phyloP scores from a whole-genome alignment of 2,888 invertebrate genomes.

The Hydrotaea diabolus region DNA sequence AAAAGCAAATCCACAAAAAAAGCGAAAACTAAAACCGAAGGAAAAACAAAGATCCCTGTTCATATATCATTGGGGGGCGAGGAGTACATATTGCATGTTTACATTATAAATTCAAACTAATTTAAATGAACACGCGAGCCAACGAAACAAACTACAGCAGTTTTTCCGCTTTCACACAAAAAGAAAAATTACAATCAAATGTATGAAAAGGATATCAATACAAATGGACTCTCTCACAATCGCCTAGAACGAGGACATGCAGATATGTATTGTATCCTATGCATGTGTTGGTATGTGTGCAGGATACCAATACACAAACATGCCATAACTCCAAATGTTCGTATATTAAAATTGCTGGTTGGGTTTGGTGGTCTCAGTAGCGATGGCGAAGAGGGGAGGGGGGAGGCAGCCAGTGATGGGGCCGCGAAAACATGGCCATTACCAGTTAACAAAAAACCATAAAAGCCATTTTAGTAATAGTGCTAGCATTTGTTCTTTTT shows the following conservation, averaged over 20 bases:
- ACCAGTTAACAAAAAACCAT: conserved; percentile 60
- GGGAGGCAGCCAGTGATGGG: not conserved
- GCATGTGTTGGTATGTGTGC: too few species aligned
- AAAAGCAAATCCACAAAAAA: too few species aligned
- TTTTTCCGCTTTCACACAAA: conserved; percentile 6
- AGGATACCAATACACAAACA: not conserved
- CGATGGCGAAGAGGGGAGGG: too few species aligned
- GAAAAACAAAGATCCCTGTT: not conserved
- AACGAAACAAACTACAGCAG: conserved; percentile 38
- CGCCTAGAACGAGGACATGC: not conserved
- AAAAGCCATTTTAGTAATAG: conserved; percentile 55
- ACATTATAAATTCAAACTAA: conserved; percentile 65
- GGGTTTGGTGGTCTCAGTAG: not conserved
- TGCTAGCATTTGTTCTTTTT: not conserved
- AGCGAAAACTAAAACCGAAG: not conserved
- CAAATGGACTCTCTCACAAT: not conserved
- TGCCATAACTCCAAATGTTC: conserved; percentile 9
- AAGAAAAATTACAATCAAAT: not conserved
- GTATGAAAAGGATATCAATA: conserved; percentile 25
- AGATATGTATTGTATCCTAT: too few species aligned
- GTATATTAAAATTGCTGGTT: conserved; percentile 15
- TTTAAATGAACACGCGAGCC: conserved; percentile 65
- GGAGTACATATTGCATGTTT: conserved; percentile 55
- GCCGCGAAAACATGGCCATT: conserved; percentile 55
- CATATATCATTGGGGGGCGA: conserved; percentile 26